phyloP scores from a whole-genome alignment of 2,888 invertebrate genomes.

The Metellina segmentata region DNA sequence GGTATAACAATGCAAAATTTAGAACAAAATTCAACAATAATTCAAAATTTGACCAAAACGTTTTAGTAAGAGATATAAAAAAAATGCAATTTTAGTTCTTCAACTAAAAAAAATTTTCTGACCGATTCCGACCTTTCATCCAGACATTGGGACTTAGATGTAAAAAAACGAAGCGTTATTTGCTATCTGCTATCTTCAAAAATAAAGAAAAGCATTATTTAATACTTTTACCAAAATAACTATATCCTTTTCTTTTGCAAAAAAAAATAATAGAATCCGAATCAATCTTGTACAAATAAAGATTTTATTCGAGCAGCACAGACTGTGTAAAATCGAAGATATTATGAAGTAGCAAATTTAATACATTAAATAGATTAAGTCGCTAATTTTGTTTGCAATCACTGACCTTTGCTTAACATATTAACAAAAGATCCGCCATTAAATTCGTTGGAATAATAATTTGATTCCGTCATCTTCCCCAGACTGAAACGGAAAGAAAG shows the following conservation, averaged over 20 bases:
- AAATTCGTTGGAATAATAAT: slow-evolving; percentile 42
- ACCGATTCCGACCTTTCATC: too few species aligned
- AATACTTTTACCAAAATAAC: too few species aligned
- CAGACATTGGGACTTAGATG: too few species aligned
- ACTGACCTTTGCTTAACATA: not conserved
- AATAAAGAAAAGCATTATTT: too few species aligned
- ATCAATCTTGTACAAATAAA: not conserved
- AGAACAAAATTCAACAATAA: too few species aligned
- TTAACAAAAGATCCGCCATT: slow-evolving; percentile 20
- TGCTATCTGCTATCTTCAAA: too few species aligned
- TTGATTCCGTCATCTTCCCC: slow-evolving; percentile 8
- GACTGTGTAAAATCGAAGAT: not conserved
- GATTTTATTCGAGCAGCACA: not conserved
- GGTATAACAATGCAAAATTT: too few species aligned
- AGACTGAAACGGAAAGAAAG: slow-evolving; percentile 17
- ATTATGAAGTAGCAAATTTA: not conserved
- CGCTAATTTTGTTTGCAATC: slow-evolving; percentile 22
- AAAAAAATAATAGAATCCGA: not conserved
- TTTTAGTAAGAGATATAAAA: too few species aligned
- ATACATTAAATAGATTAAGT: slow-evolving; percentile 18
- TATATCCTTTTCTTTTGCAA: not conserved
- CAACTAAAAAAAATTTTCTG: too few species aligned
- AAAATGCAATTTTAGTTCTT: too few species aligned
- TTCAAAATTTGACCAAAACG: too few species aligned
- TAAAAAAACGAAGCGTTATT: too few species aligned